Conservation (phyloP, 2,888 invertebrate species). For the Laothoe populi region DNA sequence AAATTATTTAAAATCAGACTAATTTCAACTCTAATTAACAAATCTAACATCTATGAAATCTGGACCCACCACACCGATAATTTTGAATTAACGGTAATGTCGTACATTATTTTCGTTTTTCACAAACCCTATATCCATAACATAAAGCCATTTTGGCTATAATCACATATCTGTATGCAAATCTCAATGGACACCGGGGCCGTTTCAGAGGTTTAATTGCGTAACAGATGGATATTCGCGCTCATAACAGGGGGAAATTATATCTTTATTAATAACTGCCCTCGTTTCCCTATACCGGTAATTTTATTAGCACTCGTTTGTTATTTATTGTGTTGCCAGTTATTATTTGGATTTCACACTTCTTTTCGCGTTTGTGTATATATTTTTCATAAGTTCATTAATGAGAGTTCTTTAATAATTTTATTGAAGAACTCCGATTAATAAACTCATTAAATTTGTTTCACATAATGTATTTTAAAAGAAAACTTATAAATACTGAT, state of each 20-base stretch:
- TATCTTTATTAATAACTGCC: conserved; percentile 66
- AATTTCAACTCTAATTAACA: conserved; percentile 6
- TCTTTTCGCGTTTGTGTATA: background rate
- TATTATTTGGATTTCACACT: conserved; percentile 19
- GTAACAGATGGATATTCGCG: conserved; percentile 64
- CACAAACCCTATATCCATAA: conserved; percentile 42
- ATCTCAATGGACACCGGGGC: conserved; percentile 68
- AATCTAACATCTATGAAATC: conserved; percentile 10
- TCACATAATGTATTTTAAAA: too few relatives aligned
- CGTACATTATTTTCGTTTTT: conserved; percentile 38
- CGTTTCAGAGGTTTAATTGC: conserved; percentile 71
- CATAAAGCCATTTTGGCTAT: conserved; percentile 61
- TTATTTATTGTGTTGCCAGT: conserved; percentile 39
- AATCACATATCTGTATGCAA: conserved; percentile 78
- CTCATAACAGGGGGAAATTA: conserved; percentile 65
- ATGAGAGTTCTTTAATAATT: background rate
- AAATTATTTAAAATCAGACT: background rate
- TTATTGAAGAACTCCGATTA: too few relatives aligned
- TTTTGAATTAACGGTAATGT: conserved; percentile 26
- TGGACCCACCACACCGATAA: background rate
- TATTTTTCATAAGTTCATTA: background rate
- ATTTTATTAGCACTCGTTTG: conserved; percentile 53
- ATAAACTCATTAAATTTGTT: too few relatives aligned
- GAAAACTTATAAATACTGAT: too few relatives aligned
- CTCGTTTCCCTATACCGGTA: conserved; percentile 50